Conservation (phyloP, 2,888 invertebrate species). For the Electrophaes corylata region DNA sequence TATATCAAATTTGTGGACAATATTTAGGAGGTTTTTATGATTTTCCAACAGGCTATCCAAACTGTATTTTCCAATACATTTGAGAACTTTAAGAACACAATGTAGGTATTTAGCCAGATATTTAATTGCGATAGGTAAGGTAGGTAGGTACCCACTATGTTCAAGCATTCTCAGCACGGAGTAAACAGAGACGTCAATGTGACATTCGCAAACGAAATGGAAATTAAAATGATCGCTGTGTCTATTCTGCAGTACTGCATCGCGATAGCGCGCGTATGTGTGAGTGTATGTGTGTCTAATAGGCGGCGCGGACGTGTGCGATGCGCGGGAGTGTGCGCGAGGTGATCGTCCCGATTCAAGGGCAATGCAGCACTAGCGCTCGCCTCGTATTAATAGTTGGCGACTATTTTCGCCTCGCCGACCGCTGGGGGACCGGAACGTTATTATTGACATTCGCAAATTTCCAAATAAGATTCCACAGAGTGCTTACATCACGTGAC, state of each 20-base stretch:
- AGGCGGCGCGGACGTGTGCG: constrained; percentile 41
- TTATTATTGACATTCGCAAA: constrained; percentile 82
- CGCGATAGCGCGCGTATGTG: constrained; percentile 56
- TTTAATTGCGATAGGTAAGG: constrained; percentile 34
- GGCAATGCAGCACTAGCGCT: constrained; percentile 81
- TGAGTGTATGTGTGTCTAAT: constrained; percentile 49
- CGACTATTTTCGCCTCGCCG: constrained; percentile 80
- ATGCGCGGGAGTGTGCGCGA: constrained; percentile 71
- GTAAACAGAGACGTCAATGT: constrained; percentile 61
- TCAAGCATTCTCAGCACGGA: constrained; percentile 46
- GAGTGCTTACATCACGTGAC: constrained; percentile 54
- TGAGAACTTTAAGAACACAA: no score
- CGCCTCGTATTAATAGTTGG: constrained; percentile 80
- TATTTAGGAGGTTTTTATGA: not conserved
- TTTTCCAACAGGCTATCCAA: constrained; percentile 3
- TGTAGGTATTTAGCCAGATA: constrained; percentile 12
- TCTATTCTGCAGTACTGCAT: constrained; percentile 73
- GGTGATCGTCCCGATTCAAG: constrained; percentile 83
- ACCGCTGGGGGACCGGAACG: constrained; percentile 75
- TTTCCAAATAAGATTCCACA: constrained; percentile 62
- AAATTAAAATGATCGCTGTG: constrained; percentile 73
- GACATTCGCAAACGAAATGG: constrained; percentile 75
- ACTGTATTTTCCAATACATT: no score
- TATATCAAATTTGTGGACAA: no score
- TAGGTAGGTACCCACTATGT: no score